These are phyloP conservation scores for Drosophila biarmipes DNA, from an alignment of 1,140 invertebrate genomes.

Conservation along the genomic window DNA sequence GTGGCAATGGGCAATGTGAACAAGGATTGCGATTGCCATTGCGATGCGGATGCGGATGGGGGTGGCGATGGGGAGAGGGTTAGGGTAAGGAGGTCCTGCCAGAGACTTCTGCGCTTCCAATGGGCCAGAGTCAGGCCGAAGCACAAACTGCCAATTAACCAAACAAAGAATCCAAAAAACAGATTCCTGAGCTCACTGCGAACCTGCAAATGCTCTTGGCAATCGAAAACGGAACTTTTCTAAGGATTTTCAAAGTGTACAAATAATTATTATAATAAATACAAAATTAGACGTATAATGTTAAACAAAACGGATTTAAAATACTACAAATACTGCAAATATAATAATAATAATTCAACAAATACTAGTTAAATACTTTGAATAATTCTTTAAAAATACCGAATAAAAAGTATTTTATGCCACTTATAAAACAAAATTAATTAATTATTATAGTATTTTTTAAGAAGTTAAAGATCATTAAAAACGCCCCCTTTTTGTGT, in stretches of 20 bases:
- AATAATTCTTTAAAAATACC: too few relatives aligned
- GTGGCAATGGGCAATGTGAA: slow-evolving; percentile 24
- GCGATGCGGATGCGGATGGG: background rate
- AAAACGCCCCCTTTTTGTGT: too few relatives aligned
- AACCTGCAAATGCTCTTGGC: slow-evolving; percentile 2
- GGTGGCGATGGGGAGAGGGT: background rate
- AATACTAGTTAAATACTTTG: too few relatives aligned
- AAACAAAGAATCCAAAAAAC: slow-evolving; percentile 51
- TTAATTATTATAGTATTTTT: too few relatives aligned
- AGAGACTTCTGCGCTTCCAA: slow-evolving; percentile 18
- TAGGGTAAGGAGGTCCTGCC: background rate
- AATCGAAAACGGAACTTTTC: background rate
- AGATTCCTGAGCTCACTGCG: background rate
- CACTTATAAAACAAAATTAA: too few relatives aligned
- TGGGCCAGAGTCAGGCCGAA: slow-evolving; percentile 12
- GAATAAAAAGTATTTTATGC: too few relatives aligned
- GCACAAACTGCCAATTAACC: slow-evolving; percentile 76
- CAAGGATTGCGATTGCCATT: slow-evolving; percentile 2
- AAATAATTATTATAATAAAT: too few relatives aligned
- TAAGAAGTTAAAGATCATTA: too few relatives aligned
- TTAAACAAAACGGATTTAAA: too few relatives aligned
- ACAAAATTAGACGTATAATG: too few relatives aligned
- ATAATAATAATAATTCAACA: too few relatives aligned
- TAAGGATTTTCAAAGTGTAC: background rate
- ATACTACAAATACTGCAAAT: too few relatives aligned